A percentile compares a stretch with the other conserved stretches of the same genome.
Evolutionary conservation across 2,113 vertebrate species (phyloP).

Genomic region (Agelaius phoeniceus): DNA sequence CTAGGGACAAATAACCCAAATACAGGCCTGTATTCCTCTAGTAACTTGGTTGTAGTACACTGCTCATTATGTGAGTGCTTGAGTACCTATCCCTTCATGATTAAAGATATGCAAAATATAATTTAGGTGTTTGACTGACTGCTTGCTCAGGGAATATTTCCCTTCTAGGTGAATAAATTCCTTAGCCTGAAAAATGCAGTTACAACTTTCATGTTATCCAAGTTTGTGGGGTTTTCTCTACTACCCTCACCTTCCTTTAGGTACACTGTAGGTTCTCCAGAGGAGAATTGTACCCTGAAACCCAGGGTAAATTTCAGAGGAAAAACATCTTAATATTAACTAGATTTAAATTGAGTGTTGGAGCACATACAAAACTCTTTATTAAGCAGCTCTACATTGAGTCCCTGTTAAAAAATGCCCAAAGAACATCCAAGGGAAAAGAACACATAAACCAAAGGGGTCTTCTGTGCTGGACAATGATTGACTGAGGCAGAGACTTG

Average conservation of each 20-base stretch:
- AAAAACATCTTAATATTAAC: not conserved
- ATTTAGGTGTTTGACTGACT: not conserved
- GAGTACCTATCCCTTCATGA: not conserved
- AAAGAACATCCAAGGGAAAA: not conserved
- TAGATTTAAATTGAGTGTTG: not conserved
- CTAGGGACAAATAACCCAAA: slow-evolving; percentile 7
- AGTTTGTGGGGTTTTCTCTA: not conserved
- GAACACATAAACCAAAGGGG: accelerated
- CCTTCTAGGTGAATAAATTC: not conserved
- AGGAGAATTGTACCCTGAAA: not conserved
- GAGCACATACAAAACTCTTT: not conserved
- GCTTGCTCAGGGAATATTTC: not conserved
- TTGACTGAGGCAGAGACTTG: accelerated
- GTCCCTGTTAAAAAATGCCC: not conserved
- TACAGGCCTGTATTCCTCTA: not conserved
- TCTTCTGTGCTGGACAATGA: not conserved
- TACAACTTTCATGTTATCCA: not conserved
- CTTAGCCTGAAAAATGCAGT: not conserved
- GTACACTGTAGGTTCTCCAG: not conserved
- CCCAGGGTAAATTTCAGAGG: not conserved
- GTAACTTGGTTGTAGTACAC: not conserved
- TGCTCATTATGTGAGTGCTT: not conserved
- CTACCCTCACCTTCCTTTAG: not conserved
- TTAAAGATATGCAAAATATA: not conserved
- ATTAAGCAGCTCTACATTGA: not conserved